These are phyloP conservation scores for Dyspetes luteomarginatus DNA, from an alignment of 2,888 invertebrate genomes.

Conservation along the genomic window DNA sequence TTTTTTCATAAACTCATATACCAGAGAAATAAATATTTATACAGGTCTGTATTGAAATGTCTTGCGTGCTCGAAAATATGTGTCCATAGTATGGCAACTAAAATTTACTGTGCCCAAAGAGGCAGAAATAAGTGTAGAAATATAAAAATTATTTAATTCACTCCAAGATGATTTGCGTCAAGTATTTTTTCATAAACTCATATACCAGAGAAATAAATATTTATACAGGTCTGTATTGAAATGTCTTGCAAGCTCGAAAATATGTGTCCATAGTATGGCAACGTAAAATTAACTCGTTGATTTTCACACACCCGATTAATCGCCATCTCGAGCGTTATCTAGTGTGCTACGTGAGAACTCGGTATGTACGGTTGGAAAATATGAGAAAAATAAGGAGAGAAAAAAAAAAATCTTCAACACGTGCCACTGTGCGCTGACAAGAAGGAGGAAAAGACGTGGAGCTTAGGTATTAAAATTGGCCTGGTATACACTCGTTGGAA, in stretches of 20 bases:
- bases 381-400: slow-evolving; percentile 5
- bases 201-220: no score
- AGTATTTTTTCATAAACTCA: no score
- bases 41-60: no score
- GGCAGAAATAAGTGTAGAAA: no score
- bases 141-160: no score
- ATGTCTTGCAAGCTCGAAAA: slow-evolving; percentile 1
- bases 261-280: slow-evolving; percentile 13
- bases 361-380: slow-evolving; percentile 2
- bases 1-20: no score
- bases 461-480: slow-evolving; percentile 57
- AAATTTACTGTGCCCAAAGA: no score
- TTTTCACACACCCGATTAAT: slow-evolving; percentile 48
- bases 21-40: no score
- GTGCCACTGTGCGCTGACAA: slow-evolving; percentile 10
- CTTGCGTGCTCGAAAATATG: no score
- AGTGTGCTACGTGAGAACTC: slow-evolving; percentile 38
- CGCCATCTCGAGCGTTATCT: slow-evolving; percentile 54
- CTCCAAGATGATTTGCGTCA: no score
- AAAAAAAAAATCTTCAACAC: slow-evolving; percentile 49
- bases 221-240: no score
- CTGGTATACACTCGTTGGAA: slow-evolving; percentile 48
- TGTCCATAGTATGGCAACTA: no score
- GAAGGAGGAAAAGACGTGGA: slow-evolving; percentile 10
- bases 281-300: slow-evolving; percentile 39